Percentiles rank a stretch among this genome's conserved stretches.
Evolutionary conservation across 2,888 invertebrate genomes (phyloP).

Genomic region (Pseudococcus viburni): DNA sequence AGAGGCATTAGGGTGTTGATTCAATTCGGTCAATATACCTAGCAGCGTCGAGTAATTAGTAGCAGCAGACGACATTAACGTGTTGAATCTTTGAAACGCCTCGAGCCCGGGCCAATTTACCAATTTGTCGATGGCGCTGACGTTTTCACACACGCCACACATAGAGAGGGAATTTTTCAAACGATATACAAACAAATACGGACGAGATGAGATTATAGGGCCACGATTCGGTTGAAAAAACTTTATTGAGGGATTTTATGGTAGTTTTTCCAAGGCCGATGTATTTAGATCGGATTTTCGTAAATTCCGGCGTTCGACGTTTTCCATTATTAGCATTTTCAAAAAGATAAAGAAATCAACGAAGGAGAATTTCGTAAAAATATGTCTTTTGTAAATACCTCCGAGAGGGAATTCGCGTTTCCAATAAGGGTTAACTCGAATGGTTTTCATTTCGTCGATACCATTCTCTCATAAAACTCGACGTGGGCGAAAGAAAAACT

Average conservation of each 20-base stretch:
- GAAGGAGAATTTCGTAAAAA: neutral
- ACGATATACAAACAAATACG: neutral
- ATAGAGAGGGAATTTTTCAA: neutral
- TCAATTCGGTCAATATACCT: slow-evolving; percentile 5
- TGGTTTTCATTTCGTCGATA: neutral
- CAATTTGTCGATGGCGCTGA: neutral
- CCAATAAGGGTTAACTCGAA: neutral
- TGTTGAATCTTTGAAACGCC: neutral
- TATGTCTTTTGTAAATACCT: neutral
- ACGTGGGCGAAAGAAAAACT: neutral
- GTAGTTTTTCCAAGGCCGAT: neutral
- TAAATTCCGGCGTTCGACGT: neutral
- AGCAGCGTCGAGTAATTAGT: neutral
- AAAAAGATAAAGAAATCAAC: neutral
- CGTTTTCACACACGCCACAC: neutral
- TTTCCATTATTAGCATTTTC: neutral
- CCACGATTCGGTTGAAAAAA: neutral
- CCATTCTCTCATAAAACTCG: neutral
- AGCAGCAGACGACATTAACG: neutral
- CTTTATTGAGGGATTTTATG: neutral
- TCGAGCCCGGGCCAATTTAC: neutral
- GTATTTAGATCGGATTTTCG: neutral
- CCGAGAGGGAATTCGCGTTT: neutral
- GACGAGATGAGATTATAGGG: neutral
- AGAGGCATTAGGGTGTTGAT: slow-evolving; percentile 5